Base-by-base conservation (phyloP, 1,140 invertebrate genomes). In the Nephila pilipes region DNA sequence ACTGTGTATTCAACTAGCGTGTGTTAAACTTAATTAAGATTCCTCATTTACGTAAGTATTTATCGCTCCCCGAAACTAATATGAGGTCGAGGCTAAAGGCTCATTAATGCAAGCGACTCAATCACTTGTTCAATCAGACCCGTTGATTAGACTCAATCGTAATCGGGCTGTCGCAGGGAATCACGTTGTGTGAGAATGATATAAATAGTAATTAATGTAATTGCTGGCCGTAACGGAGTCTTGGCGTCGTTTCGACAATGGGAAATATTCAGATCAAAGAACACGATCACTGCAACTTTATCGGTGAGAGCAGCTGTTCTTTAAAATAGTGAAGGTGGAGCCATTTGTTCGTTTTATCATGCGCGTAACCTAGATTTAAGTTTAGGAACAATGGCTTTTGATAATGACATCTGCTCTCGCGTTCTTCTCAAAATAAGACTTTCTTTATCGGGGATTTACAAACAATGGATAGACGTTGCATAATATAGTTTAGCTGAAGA, bases 21-120 rank as follows among this genome's bases (percentile, higher is more conserved):
- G 69, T 29, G 69, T 75, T 75, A 75, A 75, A 75, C 32, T 75
- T 75, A 75, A 75, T 75, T 75, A 75, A 75, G 69, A 75, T 75
- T 75, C 69, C 69, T 29, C 69, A 75, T 75, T 75, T 75, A 16
- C 2, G 69, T 29, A 18, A 75, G 69, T 75, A 75, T 75, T 75
- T 75, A 75, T 75, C 69, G 32, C 69, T 36, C 69, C 29, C 69
- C 58, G 58, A 18, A 65, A 75, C 29, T 75, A 75, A 75, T 75
- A 75, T 75, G 69, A 75, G 69, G 69, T 75, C 69, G 32, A 32
- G 69, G 18, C 69, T 75, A 18, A 32, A 75, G 25, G 69, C 14
- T 75, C 69, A 29, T 75, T 75, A 75, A 75, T 36, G 29, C 29
- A 75, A 14, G 12, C 14, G 32, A 32, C 69, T 36, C 69, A 36